These are phyloP conservation scores for Mythimna ferrago DNA, from an alignment of 2,888 invertebrate genomes.

Conservation along the genomic window DNA sequence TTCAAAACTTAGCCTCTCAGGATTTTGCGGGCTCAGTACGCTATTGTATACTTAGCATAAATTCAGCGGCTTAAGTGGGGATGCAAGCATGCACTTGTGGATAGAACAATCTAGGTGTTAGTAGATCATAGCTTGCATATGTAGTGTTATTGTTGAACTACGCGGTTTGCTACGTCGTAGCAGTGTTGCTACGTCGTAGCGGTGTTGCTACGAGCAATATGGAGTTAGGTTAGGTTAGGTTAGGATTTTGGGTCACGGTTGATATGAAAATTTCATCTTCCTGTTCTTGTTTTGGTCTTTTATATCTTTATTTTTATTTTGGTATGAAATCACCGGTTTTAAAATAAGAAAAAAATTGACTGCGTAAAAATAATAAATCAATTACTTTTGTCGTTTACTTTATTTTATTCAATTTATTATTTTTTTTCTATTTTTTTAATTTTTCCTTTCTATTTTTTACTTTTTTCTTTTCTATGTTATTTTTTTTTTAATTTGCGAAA, in stretches of 20 bases:
- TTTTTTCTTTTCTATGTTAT: no score
- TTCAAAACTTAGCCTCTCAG: slow-evolving; percentile 20
- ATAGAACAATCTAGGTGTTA: slow-evolving; percentile 3
- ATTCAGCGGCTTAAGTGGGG: slow-evolving; percentile 24
- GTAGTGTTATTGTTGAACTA: slow-evolving; percentile 1
- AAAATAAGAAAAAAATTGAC: no score
- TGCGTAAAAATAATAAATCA: no score
- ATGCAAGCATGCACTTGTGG: slow-evolving; percentile 33
- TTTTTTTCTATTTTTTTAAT: no score
- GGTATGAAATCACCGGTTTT: background rate
- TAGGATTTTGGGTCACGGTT: background rate
- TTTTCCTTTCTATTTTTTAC: no score
- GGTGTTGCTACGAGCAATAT: background rate
- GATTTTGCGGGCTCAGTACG: slow-evolving; percentile 23
- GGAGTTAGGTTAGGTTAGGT: no score
- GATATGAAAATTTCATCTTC: background rate
- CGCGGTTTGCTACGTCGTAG: background rate
- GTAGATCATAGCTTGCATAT: slow-evolving; percentile 1
- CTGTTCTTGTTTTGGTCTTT: background rate
- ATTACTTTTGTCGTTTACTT: no score
- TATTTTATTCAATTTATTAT: no score
- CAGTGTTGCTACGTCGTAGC: background rate
- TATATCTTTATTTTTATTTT: background rate
- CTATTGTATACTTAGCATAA: slow-evolving; percentile 32
- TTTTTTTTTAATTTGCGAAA: no score